phyloP scores from a whole-genome alignment of 1,140 invertebrate genomes.

The Orius insidiosus region DNA sequence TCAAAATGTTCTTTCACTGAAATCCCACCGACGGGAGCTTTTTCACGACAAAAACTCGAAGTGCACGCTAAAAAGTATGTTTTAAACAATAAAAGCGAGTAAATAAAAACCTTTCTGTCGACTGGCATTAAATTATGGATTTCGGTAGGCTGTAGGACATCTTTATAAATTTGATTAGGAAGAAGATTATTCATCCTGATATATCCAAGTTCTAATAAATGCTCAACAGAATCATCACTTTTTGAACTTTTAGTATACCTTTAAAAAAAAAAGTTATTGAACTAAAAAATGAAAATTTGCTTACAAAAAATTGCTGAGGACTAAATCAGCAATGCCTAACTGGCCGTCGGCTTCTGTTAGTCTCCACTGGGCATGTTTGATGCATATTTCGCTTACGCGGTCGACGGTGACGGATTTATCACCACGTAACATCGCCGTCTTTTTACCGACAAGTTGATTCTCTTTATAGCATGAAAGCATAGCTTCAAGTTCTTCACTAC shows the following conservation, averaged over 20 bases:
- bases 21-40: slow-evolving; percentile 88
- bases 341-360: slow-evolving; percentile 95
- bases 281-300: slow-evolving; percentile 20
- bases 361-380: slow-evolving; percentile 96
- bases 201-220: slow-evolving; percentile 92
- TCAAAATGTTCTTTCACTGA: slow-evolving; percentile 98
- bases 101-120: slow-evolving; percentile 42
- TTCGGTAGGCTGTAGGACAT: slow-evolving; percentile 76
- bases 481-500: slow-evolving; percentile 80
- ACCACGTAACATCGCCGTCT: slow-evolving; percentile 30
- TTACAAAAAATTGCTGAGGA: slow-evolving; percentile 87
- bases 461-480: slow-evolving; percentile 75
- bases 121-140: slow-evolving; percentile 78
- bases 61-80: slow-evolving; percentile 46
- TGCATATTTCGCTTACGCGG: slow-evolving; percentile 90
- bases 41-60: slow-evolving; percentile 75
- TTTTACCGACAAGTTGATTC: slow-evolving; percentile 47
- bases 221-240: slow-evolving; percentile 92
- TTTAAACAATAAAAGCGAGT: background rate
- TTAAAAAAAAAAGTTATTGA: slow-evolving; percentile 21
- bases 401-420: slow-evolving; percentile 59
- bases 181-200: slow-evolving; percentile 87
- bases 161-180: slow-evolving; percentile 86
- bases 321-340: slow-evolving; percentile 87
- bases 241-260: slow-evolving; percentile 92